Conservation (phyloP, 2,888 invertebrate species). For the Aproaerema taeniolella region DNA sequence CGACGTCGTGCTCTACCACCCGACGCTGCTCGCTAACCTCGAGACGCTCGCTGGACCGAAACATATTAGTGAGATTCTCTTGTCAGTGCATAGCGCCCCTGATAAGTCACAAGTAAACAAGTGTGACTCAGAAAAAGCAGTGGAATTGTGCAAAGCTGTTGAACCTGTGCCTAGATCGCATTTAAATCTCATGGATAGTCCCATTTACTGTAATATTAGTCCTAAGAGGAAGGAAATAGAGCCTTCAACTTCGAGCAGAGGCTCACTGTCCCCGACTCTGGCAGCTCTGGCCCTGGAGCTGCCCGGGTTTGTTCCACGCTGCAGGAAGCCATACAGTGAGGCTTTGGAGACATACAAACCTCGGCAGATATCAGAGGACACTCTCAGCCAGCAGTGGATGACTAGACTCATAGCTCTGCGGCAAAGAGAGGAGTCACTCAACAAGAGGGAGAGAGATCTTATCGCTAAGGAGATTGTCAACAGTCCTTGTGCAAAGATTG, state of each 20-base stretch:
- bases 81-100: slow-evolving; percentile 31
- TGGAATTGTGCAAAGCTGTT: slow-evolving; percentile 43
- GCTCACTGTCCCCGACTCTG: slow-evolving; percentile 58
- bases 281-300: slow-evolving; percentile 66
- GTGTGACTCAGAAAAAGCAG: slow-evolving; percentile 67
- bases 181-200: slow-evolving; percentile 41
- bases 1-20: slow-evolving; percentile 64
- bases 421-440: slow-evolving; percentile 69
- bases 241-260: slow-evolving; percentile 27
- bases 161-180: slow-evolving; percentile 51
- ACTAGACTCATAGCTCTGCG: slow-evolving; percentile 69
- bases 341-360: slow-evolving; percentile 48
- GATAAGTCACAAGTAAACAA: slow-evolving; percentile 46
- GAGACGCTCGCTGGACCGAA: slow-evolving; percentile 37
- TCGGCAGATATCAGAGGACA: slow-evolving; percentile 71
- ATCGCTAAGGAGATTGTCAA: slow-evolving; percentile 62
- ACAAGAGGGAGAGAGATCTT: slow-evolving; percentile 66
- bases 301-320: slow-evolving; percentile 66
- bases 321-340: slow-evolving; percentile 47
- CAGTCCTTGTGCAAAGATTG: slow-evolving; percentile 51
- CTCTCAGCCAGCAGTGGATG: slow-evolving; percentile 77
- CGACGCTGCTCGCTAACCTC: slow-evolving; percentile 63
- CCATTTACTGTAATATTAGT: slow-evolving; percentile 56
- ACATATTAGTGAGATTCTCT: slow-evolving; percentile 42
- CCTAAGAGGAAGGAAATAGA: slow-evolving; percentile 36